Conservation (phyloP, 2,113 vertebrate genomes). For the Barbus barbus region DNA sequence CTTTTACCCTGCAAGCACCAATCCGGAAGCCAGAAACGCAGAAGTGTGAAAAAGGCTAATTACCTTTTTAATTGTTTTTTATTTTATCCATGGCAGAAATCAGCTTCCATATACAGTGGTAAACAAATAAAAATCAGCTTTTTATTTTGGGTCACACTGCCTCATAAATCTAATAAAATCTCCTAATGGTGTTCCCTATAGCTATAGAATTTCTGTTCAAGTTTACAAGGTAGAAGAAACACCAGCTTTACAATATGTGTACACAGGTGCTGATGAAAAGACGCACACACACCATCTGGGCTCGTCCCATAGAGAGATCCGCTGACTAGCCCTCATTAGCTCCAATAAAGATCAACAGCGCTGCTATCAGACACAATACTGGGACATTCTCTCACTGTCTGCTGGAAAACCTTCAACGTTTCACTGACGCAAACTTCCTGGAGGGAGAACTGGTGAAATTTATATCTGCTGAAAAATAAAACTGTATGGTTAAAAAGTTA, state of each 20-base stretch:
- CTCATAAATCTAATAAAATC: not conserved
- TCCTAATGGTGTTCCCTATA: not conserved
- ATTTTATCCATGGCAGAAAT: too few relatives aligned
- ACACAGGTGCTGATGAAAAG: conserved; percentile 20
- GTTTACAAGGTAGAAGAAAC: not conserved
- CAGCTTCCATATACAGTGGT: too few relatives aligned
- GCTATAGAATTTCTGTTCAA: not conserved
- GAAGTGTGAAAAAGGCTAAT: too few relatives aligned
- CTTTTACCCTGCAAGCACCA: too few relatives aligned
- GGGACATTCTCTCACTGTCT: not conserved
- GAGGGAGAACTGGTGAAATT: not conserved
- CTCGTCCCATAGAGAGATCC: conserved; percentile 6
- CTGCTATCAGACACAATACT: not conserved
- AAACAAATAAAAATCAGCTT: too few relatives aligned
- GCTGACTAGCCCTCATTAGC: conserved; percentile 21
- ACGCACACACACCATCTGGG: conserved; percentile 19
- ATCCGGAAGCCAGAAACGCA: too few relatives aligned
- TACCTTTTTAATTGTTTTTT: too few relatives aligned
- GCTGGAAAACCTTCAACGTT: conserved; percentile 1
- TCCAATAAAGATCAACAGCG: conserved; percentile 18
- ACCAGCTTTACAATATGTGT: not conserved
- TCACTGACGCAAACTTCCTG: not conserved
- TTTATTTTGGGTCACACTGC: not conserved
- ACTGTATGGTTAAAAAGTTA: not conserved
- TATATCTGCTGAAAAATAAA: not conserved